Evolutionary conservation across 2,113 vertebrate species (phyloP).

Genomic region (Pteruthius melanotis): DNA sequence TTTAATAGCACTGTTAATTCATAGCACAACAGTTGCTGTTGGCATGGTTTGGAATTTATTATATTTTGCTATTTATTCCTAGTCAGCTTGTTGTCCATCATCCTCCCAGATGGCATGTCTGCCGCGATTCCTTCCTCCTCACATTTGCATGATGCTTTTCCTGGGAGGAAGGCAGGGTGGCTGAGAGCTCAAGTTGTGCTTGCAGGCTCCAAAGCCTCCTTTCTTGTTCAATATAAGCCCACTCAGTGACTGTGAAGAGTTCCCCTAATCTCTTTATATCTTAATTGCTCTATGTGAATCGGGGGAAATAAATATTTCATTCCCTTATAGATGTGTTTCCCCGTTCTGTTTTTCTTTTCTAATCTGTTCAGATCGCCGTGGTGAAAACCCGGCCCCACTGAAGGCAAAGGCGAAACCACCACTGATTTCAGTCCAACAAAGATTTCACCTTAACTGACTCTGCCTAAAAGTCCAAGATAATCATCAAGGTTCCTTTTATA

Average conservation of each 20-base stretch:
- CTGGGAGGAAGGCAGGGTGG: slow-evolving; percentile 1
- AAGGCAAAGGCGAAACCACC: not conserved
- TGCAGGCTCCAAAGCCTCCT: slow-evolving; percentile 10
- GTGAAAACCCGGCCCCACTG: slow-evolving; percentile 4
- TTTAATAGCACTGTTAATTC: slow-evolving; percentile 69
- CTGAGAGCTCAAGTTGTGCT: slow-evolving; percentile 9
- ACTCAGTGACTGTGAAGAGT: not conserved
- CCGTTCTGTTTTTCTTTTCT: slow-evolving; percentile 29
- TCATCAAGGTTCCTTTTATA: slow-evolving; percentile 21
- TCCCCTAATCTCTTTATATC: slow-evolving; percentile 41
- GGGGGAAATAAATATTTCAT: slow-evolving; percentile 47
- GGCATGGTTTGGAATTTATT: slow-evolving; percentile 62
- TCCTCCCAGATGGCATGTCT: slow-evolving; percentile 56
- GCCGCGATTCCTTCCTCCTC: slow-evolving; percentile 30
- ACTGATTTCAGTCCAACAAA: not conserved
- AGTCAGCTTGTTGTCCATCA: slow-evolving; percentile 60
- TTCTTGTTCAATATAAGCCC: slow-evolving; percentile 31
- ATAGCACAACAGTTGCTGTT: slow-evolving; percentile 65
- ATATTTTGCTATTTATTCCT: slow-evolving; percentile 61
- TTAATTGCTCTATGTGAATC: slow-evolving; percentile 38
- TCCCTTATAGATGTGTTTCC: slow-evolving; percentile 3
- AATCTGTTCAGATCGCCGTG: not conserved
- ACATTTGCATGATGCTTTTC: slow-evolving; percentile 35
- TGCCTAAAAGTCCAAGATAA: slow-evolving; percentile 28
- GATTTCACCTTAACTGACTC: slow-evolving; percentile 43